A percentile compares a stretch with the other conserved stretches of the same genome.
Conservation (phyloP, 2,888 invertebrate species). For the Morpho deidamia region DNA sequence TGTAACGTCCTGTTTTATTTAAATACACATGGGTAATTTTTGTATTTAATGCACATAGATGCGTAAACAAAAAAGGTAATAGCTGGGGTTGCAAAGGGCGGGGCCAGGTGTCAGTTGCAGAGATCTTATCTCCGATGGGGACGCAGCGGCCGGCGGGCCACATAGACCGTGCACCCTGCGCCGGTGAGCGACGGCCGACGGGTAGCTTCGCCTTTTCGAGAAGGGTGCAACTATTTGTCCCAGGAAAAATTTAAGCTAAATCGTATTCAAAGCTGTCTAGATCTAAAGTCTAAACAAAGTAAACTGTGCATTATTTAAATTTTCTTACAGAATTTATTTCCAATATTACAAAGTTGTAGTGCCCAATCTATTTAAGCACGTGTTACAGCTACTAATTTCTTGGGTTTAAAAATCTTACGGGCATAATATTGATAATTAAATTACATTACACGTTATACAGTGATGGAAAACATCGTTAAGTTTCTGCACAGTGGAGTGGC, state of each 20-base stretch:
- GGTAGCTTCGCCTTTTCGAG: background rate
- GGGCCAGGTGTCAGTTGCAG: slow-evolving; percentile 70
- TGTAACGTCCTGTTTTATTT: too few relatives aligned
- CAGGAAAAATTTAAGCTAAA: too few relatives aligned
- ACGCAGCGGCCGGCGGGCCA: slow-evolving; percentile 15
- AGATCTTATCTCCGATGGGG: slow-evolving; percentile 62
- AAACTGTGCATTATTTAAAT: too few relatives aligned
- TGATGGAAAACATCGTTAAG: too few relatives aligned
- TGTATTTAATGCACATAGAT: slow-evolving; percentile 26
- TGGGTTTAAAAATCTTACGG: too few relatives aligned
- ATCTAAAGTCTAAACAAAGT: too few relatives aligned
- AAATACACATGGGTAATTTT: slow-evolving; percentile 10
- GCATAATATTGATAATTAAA: too few relatives aligned
- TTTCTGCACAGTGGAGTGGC: too few relatives aligned
- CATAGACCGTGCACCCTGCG: slow-evolving; percentile 1
- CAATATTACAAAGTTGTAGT: background rate
- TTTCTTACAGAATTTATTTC: too few relatives aligned
- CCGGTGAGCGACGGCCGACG: slow-evolving; percentile 13
- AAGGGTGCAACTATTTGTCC: background rate
- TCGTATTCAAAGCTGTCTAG: too few relatives aligned
- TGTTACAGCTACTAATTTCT: too few relatives aligned
- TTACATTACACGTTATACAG: too few relatives aligned
- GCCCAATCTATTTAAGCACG: background rate
- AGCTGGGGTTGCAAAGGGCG: slow-evolving; percentile 56
- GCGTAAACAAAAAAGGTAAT: slow-evolving; percentile 42